Evolutionary conservation across 2,888 invertebrate genomes (phyloP).

Genomic region (Yponomeuta evonymella): DNA sequence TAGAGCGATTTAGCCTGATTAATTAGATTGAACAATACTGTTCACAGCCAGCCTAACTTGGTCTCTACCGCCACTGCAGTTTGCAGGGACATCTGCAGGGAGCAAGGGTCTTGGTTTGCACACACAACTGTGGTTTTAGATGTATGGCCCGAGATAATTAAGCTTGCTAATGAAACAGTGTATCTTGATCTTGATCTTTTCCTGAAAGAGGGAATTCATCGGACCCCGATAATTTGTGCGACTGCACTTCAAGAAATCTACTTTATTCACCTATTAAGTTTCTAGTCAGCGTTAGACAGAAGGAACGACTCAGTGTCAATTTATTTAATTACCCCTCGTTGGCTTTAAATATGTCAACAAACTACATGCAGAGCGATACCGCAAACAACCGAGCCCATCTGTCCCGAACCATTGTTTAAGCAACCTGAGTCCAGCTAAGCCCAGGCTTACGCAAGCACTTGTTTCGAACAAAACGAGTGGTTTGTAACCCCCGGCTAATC

Average conservation of each 20-base stretch:
- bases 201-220: background rate
- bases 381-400: background rate
- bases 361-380: background rate
- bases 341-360: background rate
- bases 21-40: conserved; percentile 50
- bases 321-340: background rate
- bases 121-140: background rate
- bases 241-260: no score
- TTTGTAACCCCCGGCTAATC: conserved; percentile 66
- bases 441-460: conserved; percentile 40
- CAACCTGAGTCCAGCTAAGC: conserved; percentile 4
- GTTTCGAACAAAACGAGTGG: conserved; percentile 45
- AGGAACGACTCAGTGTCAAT: no score
- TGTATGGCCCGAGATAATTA: conserved; percentile 42
- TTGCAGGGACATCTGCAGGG: background rate
- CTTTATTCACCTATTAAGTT: no score
- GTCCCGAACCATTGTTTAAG: background rate
- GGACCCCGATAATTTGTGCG: background rate
- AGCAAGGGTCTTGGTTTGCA: background rate
- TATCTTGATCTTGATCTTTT: conserved; percentile 14
- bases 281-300: no score
- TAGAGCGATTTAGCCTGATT: conserved; percentile 54
- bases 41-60: conserved; percentile 23
- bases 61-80: background rate
- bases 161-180: conserved; percentile 40